Percentiles rank a stretch among this genome's conserved stretches.
Evolutionary conservation across 2,888 invertebrate genomes (phyloP).

Genomic region (Venusia cambrica): DNA sequence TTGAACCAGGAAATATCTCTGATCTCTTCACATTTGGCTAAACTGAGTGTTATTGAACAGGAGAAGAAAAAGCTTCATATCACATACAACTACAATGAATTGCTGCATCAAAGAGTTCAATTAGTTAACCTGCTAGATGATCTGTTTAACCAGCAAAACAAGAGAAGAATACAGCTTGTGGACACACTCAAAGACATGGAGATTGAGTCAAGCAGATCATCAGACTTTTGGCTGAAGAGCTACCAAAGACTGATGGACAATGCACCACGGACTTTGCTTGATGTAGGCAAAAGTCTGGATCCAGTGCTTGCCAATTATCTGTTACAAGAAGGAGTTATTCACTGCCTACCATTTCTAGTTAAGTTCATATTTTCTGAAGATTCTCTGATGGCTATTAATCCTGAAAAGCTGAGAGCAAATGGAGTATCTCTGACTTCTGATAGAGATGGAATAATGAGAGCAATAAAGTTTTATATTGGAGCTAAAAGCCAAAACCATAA

Average conservation of each 20-base stretch:
- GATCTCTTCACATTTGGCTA: conserved; percentile 86
- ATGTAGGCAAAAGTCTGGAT: conserved; percentile 83
- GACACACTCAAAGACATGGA: conserved; percentile 88
- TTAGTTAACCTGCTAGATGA: conserved; percentile 85
- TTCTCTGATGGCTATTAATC: conserved; percentile 73
- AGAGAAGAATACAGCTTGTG: conserved; percentile 83
- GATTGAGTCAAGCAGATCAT: conserved; percentile 65
- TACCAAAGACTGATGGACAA: conserved; percentile 91
- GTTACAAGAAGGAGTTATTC: conserved; percentile 86
- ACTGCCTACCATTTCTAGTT: conserved; percentile 88
- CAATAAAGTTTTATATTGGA: conserved; percentile 82
- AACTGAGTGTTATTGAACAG: conserved; percentile 86
- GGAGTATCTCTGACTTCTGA: conserved; percentile 81
- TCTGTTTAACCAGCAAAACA: conserved; percentile 84
- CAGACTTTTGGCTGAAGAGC: conserved; percentile 88
- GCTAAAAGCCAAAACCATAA: conserved; percentile 50
- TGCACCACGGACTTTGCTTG: conserved; percentile 84
- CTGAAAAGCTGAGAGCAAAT: conserved; percentile 78
- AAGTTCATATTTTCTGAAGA: conserved; percentile 79
- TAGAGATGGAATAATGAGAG: conserved; percentile 82
- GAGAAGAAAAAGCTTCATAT: conserved; percentile 85
- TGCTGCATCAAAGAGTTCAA: conserved; percentile 84
- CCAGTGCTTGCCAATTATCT: conserved; percentile 85
- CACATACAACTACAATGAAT: conserved; percentile 85
- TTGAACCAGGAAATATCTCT: conserved; percentile 87